Conservation (phyloP, 2,797 vertebrate genomes). For the Leptoclinus maculatus region DNA sequence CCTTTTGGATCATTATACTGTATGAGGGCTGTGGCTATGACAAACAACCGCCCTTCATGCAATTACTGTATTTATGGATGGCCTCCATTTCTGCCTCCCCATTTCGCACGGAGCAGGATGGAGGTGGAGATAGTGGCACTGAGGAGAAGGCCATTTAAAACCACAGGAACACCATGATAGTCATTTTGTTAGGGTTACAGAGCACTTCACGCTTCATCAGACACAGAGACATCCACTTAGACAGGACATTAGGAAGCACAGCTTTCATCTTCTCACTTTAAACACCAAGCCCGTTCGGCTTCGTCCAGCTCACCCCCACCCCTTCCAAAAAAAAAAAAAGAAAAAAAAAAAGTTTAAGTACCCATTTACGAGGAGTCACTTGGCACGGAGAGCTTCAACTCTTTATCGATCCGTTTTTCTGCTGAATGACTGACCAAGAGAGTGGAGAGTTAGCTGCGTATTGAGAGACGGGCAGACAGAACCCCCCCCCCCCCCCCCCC, state of each 20-base stretch:
- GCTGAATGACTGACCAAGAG: conserved; percentile 83
- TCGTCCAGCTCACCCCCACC: conserved; percentile 64
- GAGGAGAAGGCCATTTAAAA: conserved; percentile 74
- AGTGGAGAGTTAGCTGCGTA: conserved; percentile 77
- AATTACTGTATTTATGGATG: conserved; percentile 76
- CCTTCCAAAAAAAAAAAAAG: conserved; percentile 17
- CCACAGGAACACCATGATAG: conserved; percentile 77
- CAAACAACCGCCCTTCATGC: conserved; percentile 74
- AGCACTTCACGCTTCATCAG: conserved; percentile 83
- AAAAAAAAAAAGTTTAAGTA: conserved; percentile 80
- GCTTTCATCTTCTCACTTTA: conserved; percentile 83
- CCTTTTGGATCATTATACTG: conserved; percentile 53
- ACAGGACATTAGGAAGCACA: conserved; percentile 82
- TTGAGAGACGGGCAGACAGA: conserved; percentile 71
- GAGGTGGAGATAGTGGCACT: conserved; percentile 65
- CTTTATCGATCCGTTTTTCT: conserved; percentile 87
- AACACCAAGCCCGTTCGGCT: conserved; percentile 73
- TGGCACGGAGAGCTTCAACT: conserved; percentile 85
- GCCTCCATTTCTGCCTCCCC: conserved; percentile 62
- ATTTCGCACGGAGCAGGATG: conserved; percentile 68
- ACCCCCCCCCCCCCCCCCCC: conserved; percentile 49
- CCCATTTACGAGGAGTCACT: conserved; percentile 84
- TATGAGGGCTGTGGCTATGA: conserved; percentile 52
- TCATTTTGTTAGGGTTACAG: conserved; percentile 84
- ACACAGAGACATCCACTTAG: conserved; percentile 84